These are phyloP conservation scores for Bombus polaris DNA, from an alignment of 1,140 invertebrate genomes.

Conservation along the genomic window DNA sequence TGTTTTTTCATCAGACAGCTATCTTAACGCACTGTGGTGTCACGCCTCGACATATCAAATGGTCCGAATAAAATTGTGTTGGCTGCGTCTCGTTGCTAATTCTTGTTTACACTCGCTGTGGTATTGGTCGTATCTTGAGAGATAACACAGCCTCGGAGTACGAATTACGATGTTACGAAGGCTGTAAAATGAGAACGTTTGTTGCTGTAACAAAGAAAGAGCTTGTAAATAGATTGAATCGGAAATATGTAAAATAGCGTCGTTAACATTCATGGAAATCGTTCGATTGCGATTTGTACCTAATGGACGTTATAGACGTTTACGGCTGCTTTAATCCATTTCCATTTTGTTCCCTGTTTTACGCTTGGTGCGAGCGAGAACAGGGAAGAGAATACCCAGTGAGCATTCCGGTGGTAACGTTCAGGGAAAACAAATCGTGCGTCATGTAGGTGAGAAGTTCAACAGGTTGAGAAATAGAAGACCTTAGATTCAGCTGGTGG, in stretches of 20 bases:
- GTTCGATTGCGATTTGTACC: slow-evolving; percentile 10
- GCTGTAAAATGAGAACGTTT: neutral
- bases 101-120: neutral
- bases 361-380: neutral
- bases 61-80: neutral
- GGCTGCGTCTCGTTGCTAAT: neutral
- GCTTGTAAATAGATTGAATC: neutral
- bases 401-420: slow-evolving; percentile 32
- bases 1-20: neutral
- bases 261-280: slow-evolving; percentile 38
- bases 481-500: slow-evolving; percentile 12
- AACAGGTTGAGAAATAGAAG: slow-evolving; percentile 64
- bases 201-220: too few species aligned
- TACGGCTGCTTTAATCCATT: slow-evolving; percentile 15
- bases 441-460: slow-evolving; percentile 52
- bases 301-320: slow-evolving; percentile 14
- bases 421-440: slow-evolving; percentile 59
- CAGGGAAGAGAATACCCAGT: neutral
- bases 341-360: neutral
- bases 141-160: too few species aligned
- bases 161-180: neutral
- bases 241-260: slow-evolving; percentile 21
- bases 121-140: neutral
- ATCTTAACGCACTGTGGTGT: neutral
- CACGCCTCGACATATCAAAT: neutral